Conservation (phyloP, 1,140 invertebrate species). For the Akabosia matsudoensis region DNA sequence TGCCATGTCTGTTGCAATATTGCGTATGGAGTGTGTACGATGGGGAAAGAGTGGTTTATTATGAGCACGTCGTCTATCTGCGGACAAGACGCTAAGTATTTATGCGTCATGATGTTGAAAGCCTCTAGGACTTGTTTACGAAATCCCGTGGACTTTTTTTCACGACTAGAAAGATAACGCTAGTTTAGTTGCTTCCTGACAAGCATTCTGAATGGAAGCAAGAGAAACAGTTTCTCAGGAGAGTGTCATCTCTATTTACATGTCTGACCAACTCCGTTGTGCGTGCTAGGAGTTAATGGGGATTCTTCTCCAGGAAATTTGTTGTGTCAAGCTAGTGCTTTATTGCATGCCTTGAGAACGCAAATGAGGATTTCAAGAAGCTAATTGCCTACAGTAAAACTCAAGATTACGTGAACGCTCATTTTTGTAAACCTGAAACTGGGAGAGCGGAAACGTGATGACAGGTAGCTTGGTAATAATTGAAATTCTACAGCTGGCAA, state of each 20-base stretch:
- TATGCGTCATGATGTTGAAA: not conserved
- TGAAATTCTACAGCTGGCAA: too few species aligned
- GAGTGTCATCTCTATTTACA: not conserved
- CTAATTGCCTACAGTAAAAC: too few species aligned
- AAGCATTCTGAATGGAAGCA: constrained; percentile 3
- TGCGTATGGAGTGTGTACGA: not conserved
- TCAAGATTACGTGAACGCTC: too few species aligned
- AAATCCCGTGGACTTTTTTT: constrained; percentile 3
- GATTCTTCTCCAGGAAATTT: too few species aligned
- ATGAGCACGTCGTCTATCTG: not conserved
- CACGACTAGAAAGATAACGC: not conserved
- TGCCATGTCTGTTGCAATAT: not conserved
- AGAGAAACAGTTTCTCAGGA: not conserved
- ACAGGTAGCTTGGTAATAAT: too few species aligned
- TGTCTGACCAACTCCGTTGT: not conserved
- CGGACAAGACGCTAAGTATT: not conserved
- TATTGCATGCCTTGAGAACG: too few species aligned
- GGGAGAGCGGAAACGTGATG: too few species aligned
- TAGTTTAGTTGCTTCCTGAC: constrained; percentile 20
- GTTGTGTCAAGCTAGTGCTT: too few species aligned
- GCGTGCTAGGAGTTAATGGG: not conserved
- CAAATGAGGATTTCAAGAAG: too few species aligned
- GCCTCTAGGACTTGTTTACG: not conserved
- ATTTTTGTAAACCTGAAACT: too few species aligned
- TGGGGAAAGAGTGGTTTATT: not conserved